phyloP scores from a whole-genome alignment of 2,797 vertebrate genomes.

The Corythornis leucogaster region DNA sequence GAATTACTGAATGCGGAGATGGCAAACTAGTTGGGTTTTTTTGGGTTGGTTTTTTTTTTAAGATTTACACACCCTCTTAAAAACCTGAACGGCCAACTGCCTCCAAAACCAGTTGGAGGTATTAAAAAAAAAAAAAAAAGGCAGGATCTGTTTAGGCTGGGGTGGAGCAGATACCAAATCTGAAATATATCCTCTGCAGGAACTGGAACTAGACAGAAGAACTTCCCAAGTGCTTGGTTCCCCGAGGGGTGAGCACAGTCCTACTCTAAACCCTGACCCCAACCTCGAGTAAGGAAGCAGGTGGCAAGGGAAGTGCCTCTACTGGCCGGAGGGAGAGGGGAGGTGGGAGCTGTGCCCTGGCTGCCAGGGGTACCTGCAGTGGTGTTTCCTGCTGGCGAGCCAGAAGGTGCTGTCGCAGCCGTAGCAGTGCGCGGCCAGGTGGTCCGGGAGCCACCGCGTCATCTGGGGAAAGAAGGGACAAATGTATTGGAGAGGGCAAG shows the following conservation, averaged over 20 bases:
- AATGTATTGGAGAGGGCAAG: fast-evolving
- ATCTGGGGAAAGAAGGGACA: constrained; percentile 80
- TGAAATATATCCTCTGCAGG: fast-evolving
- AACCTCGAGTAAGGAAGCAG: neutral
- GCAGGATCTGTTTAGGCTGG: neutral
- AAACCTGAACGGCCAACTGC: neutral
- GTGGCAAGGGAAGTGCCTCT: too few species aligned
- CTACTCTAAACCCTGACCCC: neutral
- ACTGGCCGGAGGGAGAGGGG: too few species aligned
- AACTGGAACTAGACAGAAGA: neutral
- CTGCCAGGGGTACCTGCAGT: constrained; percentile 88
- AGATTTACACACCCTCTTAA: neutral
- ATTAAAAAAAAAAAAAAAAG: neutral
- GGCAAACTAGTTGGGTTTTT: neutral
- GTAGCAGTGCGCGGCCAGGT: constrained; percentile 94
- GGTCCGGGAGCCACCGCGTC: constrained; percentile 97
- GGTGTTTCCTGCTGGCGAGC: constrained; percentile 94
- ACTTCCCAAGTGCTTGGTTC: neutral
- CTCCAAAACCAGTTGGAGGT: neutral
- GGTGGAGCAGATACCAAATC: neutral
- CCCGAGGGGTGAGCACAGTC: fast-evolving
- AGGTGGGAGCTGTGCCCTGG: too few species aligned
- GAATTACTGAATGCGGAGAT: neutral
- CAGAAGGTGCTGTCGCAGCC: constrained; percentile 95
- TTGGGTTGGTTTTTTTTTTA: neutral